Percentiles rank a stretch among this genome's conserved stretches.
phyloP scores from a whole-genome alignment of 2,888 invertebrate species.

The Hedya salicella region DNA sequence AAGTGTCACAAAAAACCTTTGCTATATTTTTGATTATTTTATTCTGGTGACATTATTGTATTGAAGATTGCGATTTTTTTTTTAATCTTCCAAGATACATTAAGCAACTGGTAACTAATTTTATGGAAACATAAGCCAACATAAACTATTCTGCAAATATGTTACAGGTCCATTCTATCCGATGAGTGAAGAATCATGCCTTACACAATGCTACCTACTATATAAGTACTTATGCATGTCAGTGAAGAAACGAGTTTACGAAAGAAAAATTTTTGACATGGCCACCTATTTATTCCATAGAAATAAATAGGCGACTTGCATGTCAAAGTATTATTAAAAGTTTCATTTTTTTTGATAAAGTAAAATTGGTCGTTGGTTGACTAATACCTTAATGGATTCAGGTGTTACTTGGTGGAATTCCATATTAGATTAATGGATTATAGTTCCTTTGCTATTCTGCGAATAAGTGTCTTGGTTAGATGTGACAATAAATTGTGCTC shows the following conservation, averaged over 20 bases:
- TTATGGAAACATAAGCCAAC: neutral
- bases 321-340: neutral
- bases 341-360: no score
- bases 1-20: neutral
- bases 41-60: neutral
- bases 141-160: slow-evolving; percentile 56
- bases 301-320: neutral
- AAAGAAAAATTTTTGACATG: neutral
- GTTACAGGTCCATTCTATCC: slow-evolving; percentile 73
- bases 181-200: slow-evolving; percentile 60
- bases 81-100: neutral
- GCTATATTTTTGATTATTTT: neutral
- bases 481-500: no score
- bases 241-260: slow-evolving; percentile 20
- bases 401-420: no score
- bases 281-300: neutral
- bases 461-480: no score
- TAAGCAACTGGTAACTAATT: neutral
- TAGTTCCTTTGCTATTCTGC: no score
- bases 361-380: no score
- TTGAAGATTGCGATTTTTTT: neutral
- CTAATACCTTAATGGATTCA: no score
- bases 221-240: slow-evolving; percentile 45
- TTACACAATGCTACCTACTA: slow-evolving; percentile 47
- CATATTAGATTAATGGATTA: no score